These are phyloP conservation scores for Gambusia holbrooki DNA, from an alignment of 2,113 vertebrate species.

Conservation along the genomic window DNA sequence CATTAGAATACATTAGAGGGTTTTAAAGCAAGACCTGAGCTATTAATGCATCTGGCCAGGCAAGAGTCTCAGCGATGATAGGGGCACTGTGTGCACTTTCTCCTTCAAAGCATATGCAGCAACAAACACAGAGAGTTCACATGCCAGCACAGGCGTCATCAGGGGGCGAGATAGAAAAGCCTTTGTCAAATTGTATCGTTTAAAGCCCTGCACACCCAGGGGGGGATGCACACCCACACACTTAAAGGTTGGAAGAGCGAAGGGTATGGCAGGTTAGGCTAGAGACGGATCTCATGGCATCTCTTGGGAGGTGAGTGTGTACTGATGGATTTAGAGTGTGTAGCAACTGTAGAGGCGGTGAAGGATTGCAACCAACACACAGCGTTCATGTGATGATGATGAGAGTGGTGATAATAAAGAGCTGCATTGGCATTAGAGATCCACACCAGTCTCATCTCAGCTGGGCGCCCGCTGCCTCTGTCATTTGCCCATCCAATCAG, in stretches of 20 bases:
- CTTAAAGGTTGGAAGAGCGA: constrained; percentile 1
- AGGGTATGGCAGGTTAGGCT: constrained; percentile 21
- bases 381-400: constrained; percentile 34
- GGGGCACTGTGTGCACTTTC: constrained; percentile 27
- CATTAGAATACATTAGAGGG: constrained; percentile 79
- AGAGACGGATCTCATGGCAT: constrained; percentile 29
- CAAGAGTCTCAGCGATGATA: constrained; percentile 64
- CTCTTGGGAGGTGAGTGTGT: constrained; percentile 25
- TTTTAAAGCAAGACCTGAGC: constrained; percentile 68
- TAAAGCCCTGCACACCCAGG: constrained; percentile 25
- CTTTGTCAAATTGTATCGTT: constrained; percentile 56
- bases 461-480: constrained; percentile 27
- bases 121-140: constrained; percentile 24
- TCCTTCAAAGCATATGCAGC: constrained; percentile 2
- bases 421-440: constrained; percentile 1
- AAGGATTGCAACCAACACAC: constrained; percentile 28
- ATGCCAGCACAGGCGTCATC: constrained; percentile 33
- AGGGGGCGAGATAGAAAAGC: constrained; percentile 36
- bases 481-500: constrained; percentile 51
- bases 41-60: constrained; percentile 72
- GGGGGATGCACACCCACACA: constrained; percentile 19
- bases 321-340: constrained; percentile 19
- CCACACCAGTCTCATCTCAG: constrained; percentile 38
- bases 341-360: neutral
- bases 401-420: constrained; percentile 18